phyloP scores from a whole-genome alignment of 2,888 invertebrate genomes.

The Tridacna crocea region DNA sequence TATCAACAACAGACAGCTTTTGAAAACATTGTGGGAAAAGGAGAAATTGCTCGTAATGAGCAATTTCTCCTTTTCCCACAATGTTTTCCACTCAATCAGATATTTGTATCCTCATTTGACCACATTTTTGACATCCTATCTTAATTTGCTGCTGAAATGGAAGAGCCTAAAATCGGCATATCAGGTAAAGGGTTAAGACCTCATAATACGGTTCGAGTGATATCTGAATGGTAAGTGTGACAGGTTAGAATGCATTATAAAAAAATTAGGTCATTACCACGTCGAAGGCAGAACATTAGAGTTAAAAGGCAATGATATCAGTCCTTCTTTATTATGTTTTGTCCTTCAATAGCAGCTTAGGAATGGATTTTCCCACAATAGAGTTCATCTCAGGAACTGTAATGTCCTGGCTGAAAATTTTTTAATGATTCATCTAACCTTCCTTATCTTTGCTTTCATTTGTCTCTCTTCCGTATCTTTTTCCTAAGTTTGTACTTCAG shows the following conservation, averaged over 20 bases:
- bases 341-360: background rate
- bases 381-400: slow-evolving; percentile 15
- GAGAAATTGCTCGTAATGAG: too few relatives aligned
- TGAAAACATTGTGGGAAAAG: too few relatives aligned
- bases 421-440: background rate
- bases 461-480: background rate
- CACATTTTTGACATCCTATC: too few relatives aligned
- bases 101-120: too few relatives aligned
- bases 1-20: too few relatives aligned
- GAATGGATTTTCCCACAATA: slow-evolving; percentile 11
- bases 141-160: too few relatives aligned
- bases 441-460: background rate
- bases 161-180: too few relatives aligned
- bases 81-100: too few relatives aligned
- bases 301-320: slow-evolving; percentile 11
- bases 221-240: background rate
- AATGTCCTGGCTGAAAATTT: slow-evolving; percentile 8
- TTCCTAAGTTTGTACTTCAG: background rate
- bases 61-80: too few relatives aligned
- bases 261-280: slow-evolving; percentile 2
- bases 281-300: background rate
- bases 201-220: background rate
- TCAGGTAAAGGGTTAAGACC: too few relatives aligned
- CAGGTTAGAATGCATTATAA: background rate
- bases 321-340: slow-evolving; percentile 1